These are phyloP conservation scores for Semibalanus balanoides DNA, from an alignment of 1,140 invertebrate species.

Conservation along the genomic window DNA sequence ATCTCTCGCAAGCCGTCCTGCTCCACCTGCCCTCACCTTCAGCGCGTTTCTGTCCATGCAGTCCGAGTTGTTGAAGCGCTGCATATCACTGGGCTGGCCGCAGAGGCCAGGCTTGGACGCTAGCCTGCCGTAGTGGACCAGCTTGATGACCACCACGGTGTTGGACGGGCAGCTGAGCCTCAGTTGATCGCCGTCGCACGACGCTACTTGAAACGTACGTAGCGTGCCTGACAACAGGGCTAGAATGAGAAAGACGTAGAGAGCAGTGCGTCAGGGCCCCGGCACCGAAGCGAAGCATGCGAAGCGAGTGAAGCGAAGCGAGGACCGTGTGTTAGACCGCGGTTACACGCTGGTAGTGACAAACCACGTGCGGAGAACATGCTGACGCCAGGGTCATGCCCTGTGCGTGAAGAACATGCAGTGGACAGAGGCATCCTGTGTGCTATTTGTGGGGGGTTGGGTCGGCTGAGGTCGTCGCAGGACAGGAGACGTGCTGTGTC, in stretches of 20 bases:
- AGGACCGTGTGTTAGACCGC: too few species aligned
- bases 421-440: too few species aligned
- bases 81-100: not conserved
- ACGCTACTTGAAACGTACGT: conserved; percentile 68
- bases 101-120: not conserved
- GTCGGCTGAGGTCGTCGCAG: too few species aligned
- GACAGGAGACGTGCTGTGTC: too few species aligned
- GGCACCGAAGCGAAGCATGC: not conserved
- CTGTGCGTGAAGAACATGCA: too few species aligned
- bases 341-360: too few species aligned
- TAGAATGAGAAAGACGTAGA: conserved; percentile 33
- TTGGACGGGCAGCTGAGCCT: conserved; percentile 65
- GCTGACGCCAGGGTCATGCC: too few species aligned
- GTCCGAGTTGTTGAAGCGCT: not conserved
- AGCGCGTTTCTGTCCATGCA: not conserved
- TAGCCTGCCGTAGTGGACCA: conserved; percentile 45
- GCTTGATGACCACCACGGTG: conserved; percentile 71
- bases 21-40: not conserved
- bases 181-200: conserved; percentile 72
- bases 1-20: too few species aligned
- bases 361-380: too few species aligned
- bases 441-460: too few species aligned
- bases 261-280: conserved; percentile 1
- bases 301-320: too few species aligned
- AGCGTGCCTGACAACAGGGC: conserved; percentile 73